phyloP scores from a whole-genome alignment of 1,140 invertebrate species.

The Ridgeia piscesae region DNA sequence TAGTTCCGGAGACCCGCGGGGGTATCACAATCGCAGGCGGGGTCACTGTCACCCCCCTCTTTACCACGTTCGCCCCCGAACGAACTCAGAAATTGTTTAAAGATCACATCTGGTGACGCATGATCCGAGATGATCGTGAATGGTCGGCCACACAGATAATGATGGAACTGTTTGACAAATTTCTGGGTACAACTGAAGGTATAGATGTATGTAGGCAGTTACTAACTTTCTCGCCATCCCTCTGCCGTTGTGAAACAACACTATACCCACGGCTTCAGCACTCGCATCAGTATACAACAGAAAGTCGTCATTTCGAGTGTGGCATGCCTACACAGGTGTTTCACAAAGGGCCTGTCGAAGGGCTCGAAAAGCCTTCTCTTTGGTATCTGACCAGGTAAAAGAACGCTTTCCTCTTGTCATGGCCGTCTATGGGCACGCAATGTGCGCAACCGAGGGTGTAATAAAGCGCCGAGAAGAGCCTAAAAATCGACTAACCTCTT shows the following conservation, averaged over 20 bases:
- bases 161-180: too few species aligned
- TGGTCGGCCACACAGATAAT: constrained; percentile 32
- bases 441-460: constrained; percentile 31
- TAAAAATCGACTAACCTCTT: constrained; percentile 43
- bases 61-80: too few species aligned
- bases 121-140: too few species aligned
- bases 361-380: constrained; percentile 24
- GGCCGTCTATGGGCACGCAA: constrained; percentile 28
- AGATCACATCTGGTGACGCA: too few species aligned
- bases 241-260: constrained; percentile 51
- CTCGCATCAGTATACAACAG: constrained; percentile 60
- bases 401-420: constrained; percentile 14
- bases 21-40: too few species aligned
- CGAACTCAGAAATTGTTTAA: too few species aligned
- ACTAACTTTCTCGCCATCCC: constrained; percentile 33
- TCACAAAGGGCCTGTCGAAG: too few species aligned
- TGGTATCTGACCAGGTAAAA: constrained; percentile 21
- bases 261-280: constrained; percentile 53
- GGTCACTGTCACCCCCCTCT: too few species aligned
- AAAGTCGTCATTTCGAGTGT: constrained; percentile 42
- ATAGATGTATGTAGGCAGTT: too few species aligned
- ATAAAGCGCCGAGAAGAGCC: constrained; percentile 46
- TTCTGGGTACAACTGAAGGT: constrained; percentile 32
- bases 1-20: too few species aligned
- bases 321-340: too few species aligned